Evolutionary conservation across 2,888 invertebrate genomes (phyloP), one percentile per base, ranked within the genome.

Genomic region (Drosophila flavopinicola): DNA sequence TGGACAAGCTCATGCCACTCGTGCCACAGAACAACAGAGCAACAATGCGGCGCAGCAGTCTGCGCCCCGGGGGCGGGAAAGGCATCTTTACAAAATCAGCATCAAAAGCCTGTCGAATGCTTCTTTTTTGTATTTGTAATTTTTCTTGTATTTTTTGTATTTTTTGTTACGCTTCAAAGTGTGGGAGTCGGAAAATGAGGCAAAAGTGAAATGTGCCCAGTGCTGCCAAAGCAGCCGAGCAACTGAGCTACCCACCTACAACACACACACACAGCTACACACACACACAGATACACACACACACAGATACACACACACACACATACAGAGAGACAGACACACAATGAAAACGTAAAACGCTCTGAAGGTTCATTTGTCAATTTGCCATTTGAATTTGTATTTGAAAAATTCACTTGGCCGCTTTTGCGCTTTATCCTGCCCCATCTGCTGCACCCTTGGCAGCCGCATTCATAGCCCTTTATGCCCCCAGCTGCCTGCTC

Each of bases 311-410:
- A 35, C 2, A 23, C 6, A 24, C 7, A 32, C 9, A 15, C 9
- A 48, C 45, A 37, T 38, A 64, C 37, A 79, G 45, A 72, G 11
- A 38, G 37, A 30, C 38, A 45, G 57, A 54, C 63, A 65, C 66
- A 78, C 80, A 80, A 80, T 83, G 80, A 60, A 85, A 80, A 85
- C 73, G 79, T 79, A 80, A 86, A 80, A 84, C 74, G 77, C 84
- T 86, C 70, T 66, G 77, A 85, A 85, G 86, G 86, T 80, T 80
- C 80, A 80, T 80, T 80, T 85, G 80, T 80, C 80, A 80, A 80
- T 80, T 80, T 80, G 84, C 84, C 86, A 86, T 86, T 80, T 80
- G 86, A 85, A 80, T 80, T 80, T 80, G 80, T 86, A 86, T 80
- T 86, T 80, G 80, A 79, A 72, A 72, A 80, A 84, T 80, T 80